Conservation (phyloP, 1,140 invertebrate genomes). For the Drosophila carrolli region DNA sequence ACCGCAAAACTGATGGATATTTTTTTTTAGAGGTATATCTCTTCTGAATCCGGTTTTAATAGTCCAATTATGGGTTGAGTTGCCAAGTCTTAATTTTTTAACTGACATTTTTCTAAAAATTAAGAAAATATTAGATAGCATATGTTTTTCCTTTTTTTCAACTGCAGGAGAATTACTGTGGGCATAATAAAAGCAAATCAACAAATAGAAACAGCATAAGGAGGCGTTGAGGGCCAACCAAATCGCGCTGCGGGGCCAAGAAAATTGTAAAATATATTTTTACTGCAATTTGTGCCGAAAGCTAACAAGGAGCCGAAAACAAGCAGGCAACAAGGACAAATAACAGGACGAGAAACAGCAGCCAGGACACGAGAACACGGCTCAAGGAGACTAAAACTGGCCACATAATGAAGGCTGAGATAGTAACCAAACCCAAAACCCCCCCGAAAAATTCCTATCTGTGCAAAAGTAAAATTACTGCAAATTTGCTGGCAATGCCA, state of each 20-base stretch:
- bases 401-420: slow-evolving; percentile 56
- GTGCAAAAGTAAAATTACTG: slow-evolving; percentile 79
- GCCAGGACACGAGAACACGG: slow-evolving; percentile 21
- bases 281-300: slow-evolving; percentile 79
- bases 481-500: slow-evolving; percentile 64
- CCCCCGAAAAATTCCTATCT: slow-evolving; percentile 18
- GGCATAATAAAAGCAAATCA: slow-evolving; percentile 76
- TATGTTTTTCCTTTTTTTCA: not conserved
- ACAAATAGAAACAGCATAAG: slow-evolving; percentile 48
- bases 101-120: too few relatives aligned
- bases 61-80: too few relatives aligned
- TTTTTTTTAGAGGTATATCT: too few relatives aligned
- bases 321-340: slow-evolving; percentile 45
- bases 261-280: slow-evolving; percentile 80
- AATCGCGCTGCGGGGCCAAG: slow-evolving; percentile 41
- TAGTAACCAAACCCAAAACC: slow-evolving; percentile 30
- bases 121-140: too few relatives aligned
- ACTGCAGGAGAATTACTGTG: slow-evolving; percentile 23
- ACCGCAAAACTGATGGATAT: too few relatives aligned
- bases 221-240: slow-evolving; percentile 22
- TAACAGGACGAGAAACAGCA: slow-evolving; percentile 11
- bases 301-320: slow-evolving; percentile 56
- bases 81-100: too few relatives aligned
- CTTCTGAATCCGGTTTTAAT: too few relatives aligned
- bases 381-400: slow-evolving; percentile 32